Evolutionary conservation across 2,888 invertebrate species (phyloP), one percentile per base, ranked within the genome.

Genomic region (Endotricha flammealis): DNA sequence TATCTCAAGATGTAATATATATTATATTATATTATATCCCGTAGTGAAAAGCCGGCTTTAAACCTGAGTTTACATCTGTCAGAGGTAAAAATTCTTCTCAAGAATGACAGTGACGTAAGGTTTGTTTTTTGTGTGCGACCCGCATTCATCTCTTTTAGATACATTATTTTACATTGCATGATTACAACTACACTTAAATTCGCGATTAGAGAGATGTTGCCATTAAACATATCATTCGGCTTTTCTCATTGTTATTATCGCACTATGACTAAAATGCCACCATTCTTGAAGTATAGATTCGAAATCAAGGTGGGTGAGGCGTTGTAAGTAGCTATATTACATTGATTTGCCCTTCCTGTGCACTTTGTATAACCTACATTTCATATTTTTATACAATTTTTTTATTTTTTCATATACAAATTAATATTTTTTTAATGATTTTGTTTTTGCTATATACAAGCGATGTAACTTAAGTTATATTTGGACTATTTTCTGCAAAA

Each of bases 201-300:
- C 80, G 82, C 78, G 70, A 72, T 66, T 73, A 66, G 66, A 74
- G 82, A 83, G 77, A 75, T 78, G 76, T 75, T 79, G 85, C 85
- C 85, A 66, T 71, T 76, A 82, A 85, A 86, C 85, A 86, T 86
- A 86, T 86, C 63, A 64, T 74, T 83, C 78, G 85, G 85, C 85
- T 60, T 62, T 81, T 83, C 82, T 83, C 83, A 76, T 64, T 64
- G 57, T 69, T 71, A 60, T 50, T 50, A 53, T 48, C 44, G 50
- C 42, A 50, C 54, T 57, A 60, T 53, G 32, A 53, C 61, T 67
- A 65, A 56, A 25, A 32, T 30, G 39, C 38, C 37, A 32, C 40
- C 35, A 32, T 8, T 35, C 27, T 41, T 32, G 25, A 37, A 37
- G 32, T 38, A 36, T 32, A 36, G 33, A 22, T 48, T 42, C 36